Evolutionary conservation across 2,797 vertebrate genomes (phyloP).

Genomic region (Gila robusta): DNA sequence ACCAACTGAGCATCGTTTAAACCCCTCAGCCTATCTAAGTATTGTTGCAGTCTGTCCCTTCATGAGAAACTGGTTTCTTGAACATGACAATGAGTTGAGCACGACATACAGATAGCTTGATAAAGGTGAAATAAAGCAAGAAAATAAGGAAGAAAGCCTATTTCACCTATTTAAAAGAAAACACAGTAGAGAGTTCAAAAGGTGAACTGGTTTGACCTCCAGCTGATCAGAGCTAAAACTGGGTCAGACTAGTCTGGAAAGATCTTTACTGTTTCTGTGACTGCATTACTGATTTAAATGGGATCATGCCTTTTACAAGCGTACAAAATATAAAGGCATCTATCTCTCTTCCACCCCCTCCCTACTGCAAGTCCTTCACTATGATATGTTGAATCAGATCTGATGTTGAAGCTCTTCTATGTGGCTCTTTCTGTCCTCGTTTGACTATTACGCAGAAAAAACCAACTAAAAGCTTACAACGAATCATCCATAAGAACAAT

Average conservation of each 20-base stretch:
- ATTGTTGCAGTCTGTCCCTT: slow-evolving; percentile 32
- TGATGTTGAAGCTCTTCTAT: neutral
- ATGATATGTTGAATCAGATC: neutral
- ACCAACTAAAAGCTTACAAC: neutral
- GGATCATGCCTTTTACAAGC: neutral
- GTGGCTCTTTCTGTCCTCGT: neutral
- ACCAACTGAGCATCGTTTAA: no score
- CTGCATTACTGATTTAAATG: slow-evolving; percentile 34
- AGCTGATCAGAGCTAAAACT: slow-evolving; percentile 49
- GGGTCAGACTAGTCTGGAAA: slow-evolving; percentile 45
- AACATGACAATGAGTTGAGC: neutral
- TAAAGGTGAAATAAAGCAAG: neutral
- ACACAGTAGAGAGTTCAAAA: neutral
- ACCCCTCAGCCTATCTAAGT: no score
- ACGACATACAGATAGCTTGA: neutral
- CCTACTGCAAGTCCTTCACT: neutral
- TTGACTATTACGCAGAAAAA: neutral
- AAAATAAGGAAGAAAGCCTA: neutral
- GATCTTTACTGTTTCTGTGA: slow-evolving; percentile 31
- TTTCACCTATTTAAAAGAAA: neutral
- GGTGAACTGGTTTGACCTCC: slow-evolving; percentile 46
- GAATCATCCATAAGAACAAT: neutral
- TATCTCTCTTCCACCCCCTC: neutral
- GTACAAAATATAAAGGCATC: neutral
- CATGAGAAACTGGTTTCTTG: slow-evolving; percentile 9